Evolutionary conservation across 1,140 invertebrate species (phyloP), one percentile per base, ranked within the genome.

Genomic region (Rhagoletis pomonella): DNA sequence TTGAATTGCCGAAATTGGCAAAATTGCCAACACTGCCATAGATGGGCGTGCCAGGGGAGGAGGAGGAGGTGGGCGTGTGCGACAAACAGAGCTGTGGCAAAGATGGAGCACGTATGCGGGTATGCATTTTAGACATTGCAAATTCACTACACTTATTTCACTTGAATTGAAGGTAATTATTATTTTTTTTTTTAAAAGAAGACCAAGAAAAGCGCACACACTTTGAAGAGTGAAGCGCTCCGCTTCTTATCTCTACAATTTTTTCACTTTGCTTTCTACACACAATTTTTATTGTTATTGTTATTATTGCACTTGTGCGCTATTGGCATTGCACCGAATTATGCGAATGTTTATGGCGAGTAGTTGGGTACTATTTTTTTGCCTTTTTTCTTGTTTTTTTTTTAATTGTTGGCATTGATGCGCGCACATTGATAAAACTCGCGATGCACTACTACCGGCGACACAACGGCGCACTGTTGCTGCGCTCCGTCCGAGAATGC

Each of bases 1-100:
- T 58, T 6, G 85, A 81, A 47, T 81, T 81, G 73, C 73, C 73
- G 19, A 81, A 81, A 47, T 81, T 81, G 47, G 73, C 73, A 47
- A 81, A 81, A 47, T 81, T 81, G 73, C 73, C 73, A 7, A 81
- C 73, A 47, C 73, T 81, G n/a, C 73, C 73, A 9, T 81, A 81
- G 73, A 81, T 50, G 73, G 73, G 73, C 47, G 73, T 81, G 19
- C 73, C n/a, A 4, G 73, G 73, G 0, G 47, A 47, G 39, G 69
- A 47, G 39, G 69, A 29, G 29, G 29, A 29, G 50, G 73, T 19
- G 73, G 73, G 73, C n/a, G 73, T 81, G 17, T 55, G 73, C 47
- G 47, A 5, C 19, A 47, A 58, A 47, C 73, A 81, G 10, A 81
- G 73, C 6, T 55, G 47, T 17, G 73, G 73, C 73, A 81, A 81